Evolutionary conservation across 2,797 vertebrate species (phyloP).

Genomic region (Rhinella marina): DNA sequence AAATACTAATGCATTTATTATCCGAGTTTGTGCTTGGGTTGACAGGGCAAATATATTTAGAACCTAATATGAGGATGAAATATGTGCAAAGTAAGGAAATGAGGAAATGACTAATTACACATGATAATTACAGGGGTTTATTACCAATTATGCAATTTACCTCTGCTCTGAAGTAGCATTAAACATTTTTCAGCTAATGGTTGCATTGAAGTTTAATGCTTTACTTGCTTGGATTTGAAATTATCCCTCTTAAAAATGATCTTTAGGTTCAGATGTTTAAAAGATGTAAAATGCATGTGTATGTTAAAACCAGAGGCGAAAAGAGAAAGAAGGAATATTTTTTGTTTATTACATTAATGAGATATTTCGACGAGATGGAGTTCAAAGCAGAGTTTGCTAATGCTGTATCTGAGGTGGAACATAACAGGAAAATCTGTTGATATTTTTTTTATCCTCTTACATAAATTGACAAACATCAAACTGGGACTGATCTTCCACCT

Average conservation of each 20-base stretch:
- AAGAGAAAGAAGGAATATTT: neutral
- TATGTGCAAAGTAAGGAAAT: constrained; percentile 21
- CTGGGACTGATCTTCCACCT: too few relatives aligned
- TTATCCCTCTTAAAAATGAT: constrained; percentile 35
- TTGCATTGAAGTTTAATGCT: constrained; percentile 36
- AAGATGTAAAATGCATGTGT: neutral
- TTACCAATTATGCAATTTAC: constrained; percentile 54
- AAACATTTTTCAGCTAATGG: constrained; percentile 43
- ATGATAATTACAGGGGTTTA: constrained; percentile 55
- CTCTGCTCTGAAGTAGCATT: constrained; percentile 54
- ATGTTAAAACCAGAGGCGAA: constrained; percentile 16
- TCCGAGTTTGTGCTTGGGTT: constrained; percentile 35
- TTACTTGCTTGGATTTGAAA: constrained; percentile 29
- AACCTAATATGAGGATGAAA: constrained; percentile 40
- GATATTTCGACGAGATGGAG: neutral
- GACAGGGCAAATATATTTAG: constrained; percentile 40
- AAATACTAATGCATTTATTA: constrained; percentile 37
- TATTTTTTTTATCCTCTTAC: too few relatives aligned
- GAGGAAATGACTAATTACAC: constrained; percentile 50
- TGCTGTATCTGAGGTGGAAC: too few relatives aligned
- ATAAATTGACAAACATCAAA: too few relatives aligned
- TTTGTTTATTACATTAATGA: neutral
- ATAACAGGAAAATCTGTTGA: too few relatives aligned
- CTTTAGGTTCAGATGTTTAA: constrained; percentile 32
- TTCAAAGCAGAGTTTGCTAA: neutral